phyloP scores from a whole-genome alignment of 1,140 invertebrate genomes.

The Vanessa atalanta region DNA sequence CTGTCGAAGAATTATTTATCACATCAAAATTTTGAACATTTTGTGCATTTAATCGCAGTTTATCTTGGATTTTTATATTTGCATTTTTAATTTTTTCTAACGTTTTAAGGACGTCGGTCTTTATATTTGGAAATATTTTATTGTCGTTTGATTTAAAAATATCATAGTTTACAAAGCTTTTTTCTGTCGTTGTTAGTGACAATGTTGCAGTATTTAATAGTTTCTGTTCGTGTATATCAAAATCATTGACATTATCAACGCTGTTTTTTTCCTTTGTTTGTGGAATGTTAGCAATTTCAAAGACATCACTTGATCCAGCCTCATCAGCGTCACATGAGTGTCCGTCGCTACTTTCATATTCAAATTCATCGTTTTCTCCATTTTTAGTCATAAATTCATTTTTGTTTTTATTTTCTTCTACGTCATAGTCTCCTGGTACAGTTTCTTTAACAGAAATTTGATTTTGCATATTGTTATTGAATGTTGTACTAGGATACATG shows the following conservation, averaged over 20 bases:
- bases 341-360: background rate
- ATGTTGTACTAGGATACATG: background rate
- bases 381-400: background rate
- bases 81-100: constrained; percentile 30
- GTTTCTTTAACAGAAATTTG: background rate
- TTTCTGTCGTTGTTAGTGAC: background rate
- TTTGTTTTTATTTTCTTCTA: background rate
- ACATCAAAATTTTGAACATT: constrained; percentile 4
- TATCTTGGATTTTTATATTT: constrained; percentile 26
- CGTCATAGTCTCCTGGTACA: background rate
- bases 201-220: constrained; percentile 1
- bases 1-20: constrained; percentile 9
- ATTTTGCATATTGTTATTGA: background rate
- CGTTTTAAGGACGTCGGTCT: constrained; percentile 23
- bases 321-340: constrained; percentile 4
- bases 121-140: constrained; percentile 24
- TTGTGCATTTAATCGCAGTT: constrained; percentile 24
- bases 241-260: background rate
- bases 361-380: background rate
- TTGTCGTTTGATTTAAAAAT: background rate
- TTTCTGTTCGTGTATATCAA: background rate
- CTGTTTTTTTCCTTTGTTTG: background rate
- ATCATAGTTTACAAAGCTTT: too few species aligned
- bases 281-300: background rate
- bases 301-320: background rate